Evolutionary conservation across 2,888 invertebrate genomes (phyloP), one percentile per base, ranked within the genome.

Genomic region (Lysandra bellargus): DNA sequence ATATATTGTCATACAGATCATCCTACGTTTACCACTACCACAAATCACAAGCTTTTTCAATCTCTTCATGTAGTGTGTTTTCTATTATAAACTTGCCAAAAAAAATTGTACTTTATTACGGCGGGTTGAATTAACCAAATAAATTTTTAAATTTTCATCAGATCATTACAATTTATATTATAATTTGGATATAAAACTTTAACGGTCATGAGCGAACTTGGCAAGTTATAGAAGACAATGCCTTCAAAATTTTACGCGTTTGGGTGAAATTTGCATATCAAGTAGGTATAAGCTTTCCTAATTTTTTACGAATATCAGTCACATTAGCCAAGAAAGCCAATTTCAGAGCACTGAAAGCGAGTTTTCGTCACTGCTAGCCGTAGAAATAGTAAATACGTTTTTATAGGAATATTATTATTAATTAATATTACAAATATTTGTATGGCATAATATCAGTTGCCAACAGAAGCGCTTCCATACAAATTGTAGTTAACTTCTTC

Each of bases 21-120:
- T 30, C 23, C 30, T 64, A 5, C 64, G 7, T 61, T 61, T 61
- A 64, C 23, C 23, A 30, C 69, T 33, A 37, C 69, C 33, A 37
- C 69, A 69, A 64, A 7, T 69, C 69, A 33, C 33, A 69, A 69
- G 69, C 69, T 69, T 69, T 69, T 69, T 37, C 33, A 61, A 33
- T 23, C 4, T 69, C 7, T 30, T 12, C 4, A 14, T 37, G 30
- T 9, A 14, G 5, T 69, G 17, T 14, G 14, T 69, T 69, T 69
- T 69, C 33, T 69, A 69, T 4, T 1, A 23, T 23, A 23, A 69
- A 69, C 33, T 69, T 37, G 37, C 69, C 69, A 69, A 69, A 30
- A 69, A 69, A 33, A 23, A 30, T 64, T 23, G 64, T 64, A 61
- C 57, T 57, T 14, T 17, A 4, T 17, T 57, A 17, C 17, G 14